Conservation (phyloP, 2,888 invertebrate species). For the Subacronicta megacephala region DNA sequence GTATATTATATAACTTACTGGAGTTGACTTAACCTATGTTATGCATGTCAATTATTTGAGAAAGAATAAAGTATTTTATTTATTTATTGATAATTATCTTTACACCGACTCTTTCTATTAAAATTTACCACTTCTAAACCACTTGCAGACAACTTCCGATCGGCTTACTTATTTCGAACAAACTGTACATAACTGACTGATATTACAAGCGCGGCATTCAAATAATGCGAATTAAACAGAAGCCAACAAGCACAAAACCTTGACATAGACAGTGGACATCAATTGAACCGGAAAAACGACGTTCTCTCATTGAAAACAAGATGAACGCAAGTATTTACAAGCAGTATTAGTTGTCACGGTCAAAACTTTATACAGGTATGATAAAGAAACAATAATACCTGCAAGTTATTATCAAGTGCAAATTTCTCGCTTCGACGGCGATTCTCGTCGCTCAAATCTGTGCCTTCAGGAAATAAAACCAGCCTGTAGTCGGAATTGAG, state of each 20-base stretch:
- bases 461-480: slow-evolving; percentile 96
- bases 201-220: neutral
- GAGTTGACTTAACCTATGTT: too few relatives aligned
- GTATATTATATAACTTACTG: too few relatives aligned
- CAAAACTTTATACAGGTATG: slow-evolving; percentile 11
- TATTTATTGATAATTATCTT: too few relatives aligned
- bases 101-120: too few relatives aligned
- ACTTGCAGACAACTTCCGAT: too few relatives aligned
- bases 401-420: slow-evolving; percentile 92
- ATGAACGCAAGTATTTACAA: slow-evolving; percentile 9
- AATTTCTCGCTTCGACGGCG: slow-evolving; percentile 92
- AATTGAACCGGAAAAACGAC: slow-evolving; percentile 28
- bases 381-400: slow-evolving; percentile 74
- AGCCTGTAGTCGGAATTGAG: slow-evolving; percentile 92
- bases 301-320: slow-evolving; percentile 13
- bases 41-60: too few relatives aligned
- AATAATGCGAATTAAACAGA: slow-evolving; percentile 11
- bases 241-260: slow-evolving; percentile 17
- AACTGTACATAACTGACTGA: too few relatives aligned
- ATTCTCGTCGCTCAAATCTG: slow-evolving; percentile 93
- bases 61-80: too few relatives aligned
- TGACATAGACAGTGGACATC: slow-evolving; percentile 18
- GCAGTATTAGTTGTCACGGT: slow-evolving; percentile 24
- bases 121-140: too few relatives aligned
- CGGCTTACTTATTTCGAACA: too few relatives aligned